Percentiles rank a stretch among this genome's conserved stretches.
Conservation (phyloP, 1,140 invertebrate species). For the Hydropsyche tenuis region DNA sequence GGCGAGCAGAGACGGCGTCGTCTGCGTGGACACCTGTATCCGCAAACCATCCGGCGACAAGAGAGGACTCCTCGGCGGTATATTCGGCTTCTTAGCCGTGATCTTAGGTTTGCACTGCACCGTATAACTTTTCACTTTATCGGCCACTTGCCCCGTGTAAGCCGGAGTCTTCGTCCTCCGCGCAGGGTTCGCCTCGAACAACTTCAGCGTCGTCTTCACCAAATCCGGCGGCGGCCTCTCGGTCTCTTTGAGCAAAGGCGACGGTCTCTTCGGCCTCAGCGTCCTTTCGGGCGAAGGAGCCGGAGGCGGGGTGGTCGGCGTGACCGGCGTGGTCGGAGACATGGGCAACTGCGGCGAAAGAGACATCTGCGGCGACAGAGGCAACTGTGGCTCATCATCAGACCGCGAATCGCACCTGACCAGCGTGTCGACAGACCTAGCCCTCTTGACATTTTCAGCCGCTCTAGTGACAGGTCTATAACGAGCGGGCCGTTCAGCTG, state of each 20-base stretch:
- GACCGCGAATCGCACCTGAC: conserved; percentile 65
- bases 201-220: conserved; percentile 81
- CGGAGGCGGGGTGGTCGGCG: conserved; percentile 44
- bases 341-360: conserved; percentile 51
- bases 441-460: conserved; percentile 77
- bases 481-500: conserved; percentile 63
- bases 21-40: conserved; percentile 36
- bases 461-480: conserved; percentile 52
- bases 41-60: conserved; percentile 41
- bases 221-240: conserved; percentile 85
- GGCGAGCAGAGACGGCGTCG: conserved; percentile 37
- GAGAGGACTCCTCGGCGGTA: conserved; percentile 40
- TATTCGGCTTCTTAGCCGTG: background rate
- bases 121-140: conserved; percentile 71
- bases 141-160: conserved; percentile 69
- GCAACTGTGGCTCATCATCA: conserved; percentile 48
- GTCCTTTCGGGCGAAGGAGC: conserved; percentile 30
- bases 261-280: conserved; percentile 59
- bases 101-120: conserved; percentile 54
- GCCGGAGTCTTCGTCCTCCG: conserved; percentile 37
- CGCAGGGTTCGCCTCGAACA: conserved; percentile 76
- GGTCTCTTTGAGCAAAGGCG: conserved; percentile 75
- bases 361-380: conserved; percentile 49
- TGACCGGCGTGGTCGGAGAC: conserved; percentile 51
- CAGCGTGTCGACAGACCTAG: conserved; percentile 82